Conservation (phyloP, 2,113 vertebrate species). For the Chaetodon trifascialis region DNA sequence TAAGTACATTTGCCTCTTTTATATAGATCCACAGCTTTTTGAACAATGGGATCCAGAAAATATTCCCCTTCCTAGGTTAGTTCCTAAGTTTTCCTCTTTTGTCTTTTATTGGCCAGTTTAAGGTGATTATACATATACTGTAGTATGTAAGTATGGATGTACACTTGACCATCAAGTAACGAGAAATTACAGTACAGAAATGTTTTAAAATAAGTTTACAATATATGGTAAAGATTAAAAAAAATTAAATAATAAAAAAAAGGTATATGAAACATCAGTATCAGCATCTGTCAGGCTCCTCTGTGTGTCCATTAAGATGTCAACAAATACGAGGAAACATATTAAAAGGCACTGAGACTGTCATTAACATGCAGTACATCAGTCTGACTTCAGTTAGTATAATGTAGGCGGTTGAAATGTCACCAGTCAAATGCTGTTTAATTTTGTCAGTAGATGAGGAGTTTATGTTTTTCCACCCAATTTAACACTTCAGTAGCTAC, state of each 20-base stretch:
- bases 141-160: neutral
- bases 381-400: neutral
- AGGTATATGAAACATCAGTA: neutral
- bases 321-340: neutral
- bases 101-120: neutral
- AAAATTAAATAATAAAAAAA: too few relatives aligned
- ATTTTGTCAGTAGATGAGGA: neutral
- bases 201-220: neutral
- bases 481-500: neutral
- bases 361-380: neutral
- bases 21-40: neutral
- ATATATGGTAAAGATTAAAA: neutral
- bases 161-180: neutral
- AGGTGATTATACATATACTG: too few relatives aligned
- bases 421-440: neutral
- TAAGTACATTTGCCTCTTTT: constrained; percentile 29
- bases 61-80: neutral
- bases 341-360: neutral
- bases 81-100: neutral
- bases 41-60: neutral
- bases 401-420: neutral
- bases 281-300: neutral
- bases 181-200: neutral
- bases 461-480: neutral
- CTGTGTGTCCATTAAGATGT: neutral